Percentiles rank a stretch among this genome's conserved stretches.
These are phyloP conservation scores for Cyprinus carpio DNA, from an alignment of 2,113 vertebrate species.

Conservation along the genomic window DNA sequence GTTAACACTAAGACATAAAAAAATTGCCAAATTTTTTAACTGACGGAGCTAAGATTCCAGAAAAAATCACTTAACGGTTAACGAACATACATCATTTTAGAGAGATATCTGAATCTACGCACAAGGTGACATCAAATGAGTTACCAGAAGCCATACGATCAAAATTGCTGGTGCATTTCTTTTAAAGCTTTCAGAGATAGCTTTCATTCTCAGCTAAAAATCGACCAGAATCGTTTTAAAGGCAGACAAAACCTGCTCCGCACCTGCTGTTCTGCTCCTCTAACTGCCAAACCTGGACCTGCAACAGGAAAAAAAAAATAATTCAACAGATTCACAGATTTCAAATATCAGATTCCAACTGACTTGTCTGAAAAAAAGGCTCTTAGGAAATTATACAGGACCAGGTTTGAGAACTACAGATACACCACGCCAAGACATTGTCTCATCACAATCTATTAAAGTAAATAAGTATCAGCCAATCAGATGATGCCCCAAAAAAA, in stretches of 20 bases:
- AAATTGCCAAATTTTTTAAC: background rate
- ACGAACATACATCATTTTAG: background rate
- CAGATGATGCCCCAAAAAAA: conserved; percentile 28
- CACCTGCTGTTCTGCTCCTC: conserved; percentile 23
- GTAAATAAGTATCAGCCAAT: conserved; percentile 25
- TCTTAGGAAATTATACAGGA: background rate
- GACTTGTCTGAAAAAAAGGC: background rate
- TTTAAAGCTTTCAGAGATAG: background rate
- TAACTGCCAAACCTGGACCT: background rate
- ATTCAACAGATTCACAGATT: conserved; percentile 24
- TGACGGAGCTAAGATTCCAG: background rate
- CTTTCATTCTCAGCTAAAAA: background rate
- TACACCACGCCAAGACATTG: conserved; percentile 2
- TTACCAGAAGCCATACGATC: background rate
- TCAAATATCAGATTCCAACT: background rate
- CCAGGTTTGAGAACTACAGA: conserved; percentile 24
- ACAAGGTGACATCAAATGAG: background rate
- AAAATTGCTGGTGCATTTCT: background rate
- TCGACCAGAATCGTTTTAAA: background rate
- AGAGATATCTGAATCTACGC: background rate
- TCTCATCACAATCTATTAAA: conserved; percentile 7
- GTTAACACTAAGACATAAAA: too few species aligned
- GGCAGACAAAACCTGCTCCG: conserved; percentile 2
- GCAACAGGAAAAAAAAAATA: background rate
- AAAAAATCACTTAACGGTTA: background rate